Base-by-base conservation (phyloP, 2,113 vertebrate species). In the Lucifuga dentata region DNA sequence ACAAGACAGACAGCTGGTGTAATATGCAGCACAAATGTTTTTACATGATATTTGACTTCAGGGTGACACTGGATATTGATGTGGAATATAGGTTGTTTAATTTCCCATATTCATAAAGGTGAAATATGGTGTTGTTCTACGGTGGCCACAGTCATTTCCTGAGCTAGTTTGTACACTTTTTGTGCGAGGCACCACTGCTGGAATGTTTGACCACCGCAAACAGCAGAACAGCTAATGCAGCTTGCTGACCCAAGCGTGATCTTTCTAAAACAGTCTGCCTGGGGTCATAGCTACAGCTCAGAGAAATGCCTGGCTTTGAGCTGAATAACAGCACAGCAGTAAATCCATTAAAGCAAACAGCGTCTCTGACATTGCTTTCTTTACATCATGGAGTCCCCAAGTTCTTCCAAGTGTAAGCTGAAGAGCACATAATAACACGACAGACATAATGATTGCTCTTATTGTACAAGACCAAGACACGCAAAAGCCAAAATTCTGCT, bases 141-240 rank as follows among this genome's bases (percentile, higher is more conserved):
- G 33, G 12, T 41, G 36, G 49, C 72, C 63, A 23, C 46, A 61
- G 58, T 83, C 35, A 50, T 85, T 90, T 84, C 78, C 66, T 49
- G 41, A 21, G 51, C 67, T 48, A 40, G 53, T 73, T 67, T 66
- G 21, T 19, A 29, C 55, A 53, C 52, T 41, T 70, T 81, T 64
- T 62, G 48, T 76, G 41, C 19, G 48, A 39, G 35, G 49, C 58
- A 33, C 55, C 23, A 29, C 26, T 20, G 39, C 52, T 7, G 73
- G 83, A 81, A 86, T 83, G 78, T 78, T 81, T 80, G 73, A 80
- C 72, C 62, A 65, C 53, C 45, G 73, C 68, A 73, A 81, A 76
- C 60, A 52, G 53, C 73, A 44, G 2, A 76, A 44, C 48, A 19
- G 36, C 33, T 71, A 50, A 77, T 60, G 68, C 73, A 67, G 56